Conservation (phyloP, 2,113 vertebrate species). For the Heteronetta atricapilla region DNA sequence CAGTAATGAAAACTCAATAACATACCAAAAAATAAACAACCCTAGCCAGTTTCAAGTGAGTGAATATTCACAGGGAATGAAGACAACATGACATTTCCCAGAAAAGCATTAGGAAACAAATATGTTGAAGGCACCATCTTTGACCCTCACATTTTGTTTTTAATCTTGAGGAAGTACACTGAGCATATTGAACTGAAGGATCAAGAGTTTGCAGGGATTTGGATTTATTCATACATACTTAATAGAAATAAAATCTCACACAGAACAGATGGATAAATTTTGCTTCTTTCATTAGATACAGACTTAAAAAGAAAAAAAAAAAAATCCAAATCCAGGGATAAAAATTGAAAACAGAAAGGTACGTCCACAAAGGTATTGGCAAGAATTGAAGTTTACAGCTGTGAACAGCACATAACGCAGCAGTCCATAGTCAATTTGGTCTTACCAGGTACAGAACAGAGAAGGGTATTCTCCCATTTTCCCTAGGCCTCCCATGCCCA, state of each 20-base stretch:
- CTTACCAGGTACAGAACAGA: not conserved
- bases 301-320: not conserved
- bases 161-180: not conserved
- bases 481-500: not conserved
- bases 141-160: not conserved
- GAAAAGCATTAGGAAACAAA: not conserved
- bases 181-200: not conserved
- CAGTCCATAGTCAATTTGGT: accelerated
- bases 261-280: not conserved
- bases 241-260: not conserved
- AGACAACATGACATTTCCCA: not conserved
- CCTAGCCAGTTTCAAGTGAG: not conserved
- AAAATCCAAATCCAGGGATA: not conserved
- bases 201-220: not conserved
- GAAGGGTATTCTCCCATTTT: not conserved
- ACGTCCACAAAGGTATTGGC: not conserved
- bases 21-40: not conserved
- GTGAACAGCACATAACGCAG: not conserved
- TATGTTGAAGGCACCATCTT: not conserved
- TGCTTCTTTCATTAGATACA: not conserved
- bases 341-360: not conserved
- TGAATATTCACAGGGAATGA: not conserved
- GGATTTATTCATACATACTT: not conserved
- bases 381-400: not conserved
- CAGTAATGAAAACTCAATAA: not conserved